phyloP scores from a whole-genome alignment of 2,888 invertebrate species.

The Thalpophila matura region DNA sequence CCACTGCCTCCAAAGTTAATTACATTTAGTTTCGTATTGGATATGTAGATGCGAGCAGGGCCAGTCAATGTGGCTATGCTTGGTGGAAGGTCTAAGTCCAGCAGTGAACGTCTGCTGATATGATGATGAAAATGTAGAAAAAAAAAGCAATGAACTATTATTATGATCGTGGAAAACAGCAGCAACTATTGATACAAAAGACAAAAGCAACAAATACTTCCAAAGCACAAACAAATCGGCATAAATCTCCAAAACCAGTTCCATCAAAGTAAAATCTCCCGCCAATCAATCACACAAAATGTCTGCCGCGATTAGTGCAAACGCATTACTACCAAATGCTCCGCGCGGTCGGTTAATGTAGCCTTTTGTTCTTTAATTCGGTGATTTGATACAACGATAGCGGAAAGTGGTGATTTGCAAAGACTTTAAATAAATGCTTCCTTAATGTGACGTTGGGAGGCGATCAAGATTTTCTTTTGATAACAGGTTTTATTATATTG shows the following conservation, averaged over 20 bases:
- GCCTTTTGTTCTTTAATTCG: constrained; percentile 54
- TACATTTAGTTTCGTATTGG: too few relatives aligned
- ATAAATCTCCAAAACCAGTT: constrained; percentile 26
- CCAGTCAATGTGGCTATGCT: too few relatives aligned
- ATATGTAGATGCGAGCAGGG: too few relatives aligned
- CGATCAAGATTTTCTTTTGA: constrained; percentile 16
- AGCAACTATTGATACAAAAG: too few relatives aligned
- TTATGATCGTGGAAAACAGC: too few relatives aligned
- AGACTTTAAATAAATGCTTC: constrained; percentile 37
- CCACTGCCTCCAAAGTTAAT: too few relatives aligned
- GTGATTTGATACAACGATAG: constrained; percentile 58
- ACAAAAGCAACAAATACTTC: neutral
- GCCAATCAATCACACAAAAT: constrained; percentile 51
- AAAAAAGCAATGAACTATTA: too few relatives aligned
- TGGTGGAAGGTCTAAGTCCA: too few relatives aligned
- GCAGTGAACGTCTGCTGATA: too few relatives aligned
- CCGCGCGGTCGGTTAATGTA: constrained; percentile 33
- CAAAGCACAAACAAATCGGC: too few relatives aligned
- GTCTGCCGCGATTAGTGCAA: constrained; percentile 42
- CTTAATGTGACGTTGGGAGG: constrained; percentile 20
- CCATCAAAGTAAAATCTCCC: constrained; percentile 25
- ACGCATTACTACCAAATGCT: constrained; percentile 49
- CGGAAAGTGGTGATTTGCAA: constrained; percentile 48
- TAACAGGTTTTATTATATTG: neutral
- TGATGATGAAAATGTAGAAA: too few relatives aligned